Base-by-base conservation (phyloP, 2,888 invertebrate genomes). In the Teleogryllus oceanicus region DNA sequence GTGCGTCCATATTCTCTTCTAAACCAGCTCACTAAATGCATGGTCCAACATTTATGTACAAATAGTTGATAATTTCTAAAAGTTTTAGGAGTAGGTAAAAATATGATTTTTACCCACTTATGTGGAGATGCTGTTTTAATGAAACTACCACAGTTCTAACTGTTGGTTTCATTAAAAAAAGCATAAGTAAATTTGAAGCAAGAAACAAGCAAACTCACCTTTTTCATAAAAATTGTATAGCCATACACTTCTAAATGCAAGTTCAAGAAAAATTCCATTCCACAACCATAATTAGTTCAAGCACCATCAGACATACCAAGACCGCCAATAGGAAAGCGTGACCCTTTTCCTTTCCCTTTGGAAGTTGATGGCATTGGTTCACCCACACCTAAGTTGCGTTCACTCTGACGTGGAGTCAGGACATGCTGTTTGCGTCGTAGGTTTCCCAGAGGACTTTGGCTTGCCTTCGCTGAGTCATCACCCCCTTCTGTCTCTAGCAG, bases 371-470 rank as follows among this genome's bases (percentile, higher is more conserved):
- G 85, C 11, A 85, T 84, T 18, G 89, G 88, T 82, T 92, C 90
- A 2, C 86, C 90, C 84, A 85, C 90, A 85, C 90, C 90, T 51
- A 96, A 89, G 78, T 94, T 93, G 20, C 93, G 90, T 85, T 95
- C 95, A 75, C 95, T 95, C 83, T 95, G 95, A n/a, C 95, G 89
- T 75, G 95, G 95, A 0, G 95, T 95, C 49, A 95, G 87, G 76
- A 94, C 92, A 83, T 92, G 91, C 24, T 89, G 89, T 78, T 94
- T 93, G 79, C 94, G 92, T 11, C 94, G 90, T 74, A 93, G 86
- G 85, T 94, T 94, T 3, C 93, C 92, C 79, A 94, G 85, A 1
- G 94, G 94, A 79, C 94, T 94, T 85, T 95, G 95, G 84, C 93
- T 94, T 2, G 91, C 89, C 83, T 94, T 92, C 21, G 89, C 89